Percentiles rank a stretch among this genome's conserved stretches.
These are phyloP conservation scores for Xenopus petersii DNA, from an alignment of 2,797 vertebrate species.

Conservation along the genomic window DNA sequence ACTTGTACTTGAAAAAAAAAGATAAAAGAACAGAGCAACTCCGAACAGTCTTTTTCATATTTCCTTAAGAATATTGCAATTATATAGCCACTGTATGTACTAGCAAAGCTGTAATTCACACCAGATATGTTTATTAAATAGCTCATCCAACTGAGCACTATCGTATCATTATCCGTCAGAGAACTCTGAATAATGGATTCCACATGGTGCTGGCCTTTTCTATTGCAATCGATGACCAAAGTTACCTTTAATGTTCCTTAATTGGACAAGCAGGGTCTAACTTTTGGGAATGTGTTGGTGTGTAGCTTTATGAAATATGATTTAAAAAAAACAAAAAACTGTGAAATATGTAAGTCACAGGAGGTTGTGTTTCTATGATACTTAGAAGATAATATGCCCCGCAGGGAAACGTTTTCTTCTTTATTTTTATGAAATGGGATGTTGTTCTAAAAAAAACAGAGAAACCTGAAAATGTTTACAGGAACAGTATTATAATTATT, in stretches of 20 bases:
- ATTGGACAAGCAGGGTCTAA: not conserved
- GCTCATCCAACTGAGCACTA: not conserved
- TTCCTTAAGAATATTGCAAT: not conserved
- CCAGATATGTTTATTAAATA: slow-evolving; percentile 15
- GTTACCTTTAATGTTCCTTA: not conserved
- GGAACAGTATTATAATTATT: slow-evolving; percentile 40
- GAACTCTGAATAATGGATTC: slow-evolving; percentile 1
- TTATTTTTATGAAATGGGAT: not conserved
- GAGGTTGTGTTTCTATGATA: slow-evolving; percentile 13
- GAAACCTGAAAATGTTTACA: slow-evolving; percentile 13
- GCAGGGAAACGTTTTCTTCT: not conserved
- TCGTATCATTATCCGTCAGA: not conserved
- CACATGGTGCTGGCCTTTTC: slow-evolving; percentile 25
- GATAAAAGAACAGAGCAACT: no score
- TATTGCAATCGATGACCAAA: not conserved
- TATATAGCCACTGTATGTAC: not conserved
- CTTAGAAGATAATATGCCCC: slow-evolving; percentile 17
- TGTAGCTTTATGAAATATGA: not conserved
- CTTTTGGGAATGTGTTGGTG: not conserved
- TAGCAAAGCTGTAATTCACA: not conserved
- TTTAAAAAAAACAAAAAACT: no score
- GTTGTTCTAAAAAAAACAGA: not conserved
- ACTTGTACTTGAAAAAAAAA: no score
- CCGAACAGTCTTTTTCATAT: not conserved
- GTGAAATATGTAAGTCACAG: slow-evolving; percentile 2